Percentiles rank a stretch among this genome's conserved stretches.
These are phyloP conservation scores for Cossypha polioptera DNA, from an alignment of 2,797 vertebrate species.

Conservation along the genomic window DNA sequence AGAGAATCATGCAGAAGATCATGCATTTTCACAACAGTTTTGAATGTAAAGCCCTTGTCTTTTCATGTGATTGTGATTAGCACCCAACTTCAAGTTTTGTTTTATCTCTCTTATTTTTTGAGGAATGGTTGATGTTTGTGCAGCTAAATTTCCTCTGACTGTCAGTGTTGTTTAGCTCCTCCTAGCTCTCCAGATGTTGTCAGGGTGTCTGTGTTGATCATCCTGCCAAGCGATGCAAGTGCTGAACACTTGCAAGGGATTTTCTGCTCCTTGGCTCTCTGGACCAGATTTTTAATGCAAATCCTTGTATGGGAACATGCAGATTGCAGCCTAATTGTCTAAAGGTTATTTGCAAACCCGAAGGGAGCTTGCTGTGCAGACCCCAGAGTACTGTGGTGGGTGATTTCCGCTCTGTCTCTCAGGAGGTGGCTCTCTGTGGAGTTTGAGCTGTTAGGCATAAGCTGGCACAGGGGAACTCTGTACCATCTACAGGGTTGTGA, in stretches of 20 bases:
- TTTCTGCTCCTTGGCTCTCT: not conserved
- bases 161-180: not conserved
- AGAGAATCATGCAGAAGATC: not conserved
- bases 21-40: not conserved
- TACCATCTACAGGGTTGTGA: fast-evolving
- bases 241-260: not conserved
- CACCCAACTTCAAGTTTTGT: not conserved
- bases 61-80: not conserved
- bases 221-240: not conserved
- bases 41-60: not conserved
- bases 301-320: not conserved
- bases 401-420: not conserved
- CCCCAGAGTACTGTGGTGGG: not conserved
- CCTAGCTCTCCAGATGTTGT: not conserved
- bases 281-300: not conserved
- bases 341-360: not conserved
- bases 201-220: not conserved
- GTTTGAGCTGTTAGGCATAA: not conserved
- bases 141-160: not conserved
- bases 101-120: not conserved
- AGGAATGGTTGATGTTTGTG: not conserved
- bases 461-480: fast-evolving
- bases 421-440: not conserved
- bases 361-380: not conserved
- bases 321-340: not conserved